A percentile compares a stretch with the other conserved stretches of the same genome.
Evolutionary conservation across 1,140 invertebrate species (phyloP).

Genomic region (Uloborus diversus): DNA sequence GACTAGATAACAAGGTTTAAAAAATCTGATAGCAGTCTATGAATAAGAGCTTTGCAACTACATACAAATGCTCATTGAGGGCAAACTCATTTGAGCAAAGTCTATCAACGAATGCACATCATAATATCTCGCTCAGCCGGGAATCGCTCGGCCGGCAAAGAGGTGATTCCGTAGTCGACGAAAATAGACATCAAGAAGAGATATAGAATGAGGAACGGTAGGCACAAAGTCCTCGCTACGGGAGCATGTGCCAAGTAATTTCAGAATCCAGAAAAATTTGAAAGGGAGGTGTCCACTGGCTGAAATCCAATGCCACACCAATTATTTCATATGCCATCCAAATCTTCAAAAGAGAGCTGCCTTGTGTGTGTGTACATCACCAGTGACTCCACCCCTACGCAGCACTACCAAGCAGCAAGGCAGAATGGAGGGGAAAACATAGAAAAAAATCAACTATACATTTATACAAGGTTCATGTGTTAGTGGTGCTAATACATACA

Average conservation of each 20-base stretch:
- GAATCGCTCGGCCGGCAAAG: slow-evolving; percentile 35
- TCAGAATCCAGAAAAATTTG: slow-evolving; percentile 24
- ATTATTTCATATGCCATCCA: slow-evolving; percentile 26
- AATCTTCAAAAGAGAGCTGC: slow-evolving; percentile 50
- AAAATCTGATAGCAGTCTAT: slow-evolving; percentile 47
- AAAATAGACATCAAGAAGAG: slow-evolving; percentile 57
- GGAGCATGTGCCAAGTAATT: slow-evolving; percentile 12
- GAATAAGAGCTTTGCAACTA: slow-evolving; percentile 53
- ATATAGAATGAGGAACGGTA: slow-evolving; percentile 49
- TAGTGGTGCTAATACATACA: too few species aligned
- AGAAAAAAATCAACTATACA: too few species aligned
- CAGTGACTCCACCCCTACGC: slow-evolving; percentile 54
- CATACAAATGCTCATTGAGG: slow-evolving; percentile 48
- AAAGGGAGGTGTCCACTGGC: slow-evolving; percentile 42
- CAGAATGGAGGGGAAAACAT: too few species aligned
- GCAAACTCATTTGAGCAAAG: slow-evolving; percentile 44
- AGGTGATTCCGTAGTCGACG: slow-evolving; percentile 44
- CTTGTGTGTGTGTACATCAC: slow-evolving; percentile 44
- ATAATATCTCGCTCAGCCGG: slow-evolving; percentile 31
- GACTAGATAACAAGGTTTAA: slow-evolving; percentile 55
- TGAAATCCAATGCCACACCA: slow-evolving; percentile 30
- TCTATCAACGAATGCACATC: slow-evolving; percentile 46
- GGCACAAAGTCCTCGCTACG: slow-evolving; percentile 12
- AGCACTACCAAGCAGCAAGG: too few species aligned
- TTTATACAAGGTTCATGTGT: too few species aligned